These are phyloP conservation scores for Rousettus madagascariensis DNA, from an alignment of 2,797 vertebrate species.

Conservation along the genomic window DNA sequence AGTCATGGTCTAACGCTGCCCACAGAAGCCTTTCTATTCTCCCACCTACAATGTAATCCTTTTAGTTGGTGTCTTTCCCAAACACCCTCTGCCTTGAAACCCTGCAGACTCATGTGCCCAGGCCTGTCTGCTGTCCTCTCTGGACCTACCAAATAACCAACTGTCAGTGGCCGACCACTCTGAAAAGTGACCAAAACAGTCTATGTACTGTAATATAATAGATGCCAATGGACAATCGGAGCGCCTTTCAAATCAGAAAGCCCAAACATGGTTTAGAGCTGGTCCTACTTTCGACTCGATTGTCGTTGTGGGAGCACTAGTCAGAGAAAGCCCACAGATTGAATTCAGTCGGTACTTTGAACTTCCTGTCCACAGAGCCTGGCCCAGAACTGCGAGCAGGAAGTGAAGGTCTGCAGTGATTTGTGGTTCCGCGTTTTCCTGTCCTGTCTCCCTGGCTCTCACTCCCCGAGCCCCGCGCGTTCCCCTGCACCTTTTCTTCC, in stretches of 20 bases:
- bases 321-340: background rate
- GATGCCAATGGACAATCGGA: background rate
- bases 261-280: background rate
- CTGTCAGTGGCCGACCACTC: background rate
- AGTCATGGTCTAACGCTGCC: background rate
- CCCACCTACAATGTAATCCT: background rate
- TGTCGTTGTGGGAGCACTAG: background rate
- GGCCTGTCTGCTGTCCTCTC: background rate
- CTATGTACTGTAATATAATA: background rate
- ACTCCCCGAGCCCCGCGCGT: rapidly evolving
- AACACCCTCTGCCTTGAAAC: background rate
- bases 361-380: background rate
- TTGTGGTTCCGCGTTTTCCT: background rate
- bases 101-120: rapidly evolving
- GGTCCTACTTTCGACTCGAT: background rate
- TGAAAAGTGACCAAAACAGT: background rate
- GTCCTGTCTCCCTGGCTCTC: background rate
- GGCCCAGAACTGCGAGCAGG: background rate
- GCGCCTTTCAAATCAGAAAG: background rate
- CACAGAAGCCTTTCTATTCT: rapidly evolving
- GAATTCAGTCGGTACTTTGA: background rate
- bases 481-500: background rate
- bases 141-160: background rate
- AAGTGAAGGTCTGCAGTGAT: background rate
- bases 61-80: background rate